phyloP scores from a whole-genome alignment of 2,888 invertebrate genomes.

The Conus canariensis region DNA sequence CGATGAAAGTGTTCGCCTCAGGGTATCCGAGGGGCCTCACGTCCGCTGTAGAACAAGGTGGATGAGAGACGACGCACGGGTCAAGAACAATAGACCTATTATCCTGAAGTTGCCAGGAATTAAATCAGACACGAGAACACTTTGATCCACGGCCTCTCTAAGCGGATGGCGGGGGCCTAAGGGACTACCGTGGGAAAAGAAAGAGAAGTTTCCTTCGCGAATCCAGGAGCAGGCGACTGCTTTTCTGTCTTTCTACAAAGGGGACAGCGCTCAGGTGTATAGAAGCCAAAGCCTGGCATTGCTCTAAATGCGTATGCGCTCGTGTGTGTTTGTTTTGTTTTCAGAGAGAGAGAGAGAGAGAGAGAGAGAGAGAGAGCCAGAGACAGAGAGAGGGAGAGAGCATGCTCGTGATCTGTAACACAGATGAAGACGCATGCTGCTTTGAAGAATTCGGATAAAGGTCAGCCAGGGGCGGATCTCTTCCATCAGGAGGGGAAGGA shows the following conservation, averaged over 20 bases:
- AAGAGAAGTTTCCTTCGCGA: too few relatives aligned
- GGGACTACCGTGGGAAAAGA: not conserved
- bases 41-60: not conserved
- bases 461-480: too few relatives aligned
- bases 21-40: not conserved
- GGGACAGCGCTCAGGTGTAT: not conserved
- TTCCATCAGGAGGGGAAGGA: too few relatives aligned
- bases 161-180: not conserved
- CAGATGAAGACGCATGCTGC: too few relatives aligned
- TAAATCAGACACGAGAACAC: slow-evolving; percentile 5
- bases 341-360: not conserved
- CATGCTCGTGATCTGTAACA: too few relatives aligned
- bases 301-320: not conserved
- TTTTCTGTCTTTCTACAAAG: not conserved
- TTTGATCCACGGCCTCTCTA: not conserved
- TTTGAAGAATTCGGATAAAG: too few relatives aligned
- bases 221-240: not conserved
- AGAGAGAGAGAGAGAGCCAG: too few relatives aligned
- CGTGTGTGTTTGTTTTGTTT: not conserved
- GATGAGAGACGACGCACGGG: not conserved
- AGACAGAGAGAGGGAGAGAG: too few relatives aligned
- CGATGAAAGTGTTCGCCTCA: not conserved
- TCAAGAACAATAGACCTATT: not conserved
- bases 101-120: not conserved
- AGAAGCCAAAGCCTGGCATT: not conserved